Evolutionary conservation across 2,888 invertebrate species (phyloP).

Genomic region (Agriotes lineatus): DNA sequence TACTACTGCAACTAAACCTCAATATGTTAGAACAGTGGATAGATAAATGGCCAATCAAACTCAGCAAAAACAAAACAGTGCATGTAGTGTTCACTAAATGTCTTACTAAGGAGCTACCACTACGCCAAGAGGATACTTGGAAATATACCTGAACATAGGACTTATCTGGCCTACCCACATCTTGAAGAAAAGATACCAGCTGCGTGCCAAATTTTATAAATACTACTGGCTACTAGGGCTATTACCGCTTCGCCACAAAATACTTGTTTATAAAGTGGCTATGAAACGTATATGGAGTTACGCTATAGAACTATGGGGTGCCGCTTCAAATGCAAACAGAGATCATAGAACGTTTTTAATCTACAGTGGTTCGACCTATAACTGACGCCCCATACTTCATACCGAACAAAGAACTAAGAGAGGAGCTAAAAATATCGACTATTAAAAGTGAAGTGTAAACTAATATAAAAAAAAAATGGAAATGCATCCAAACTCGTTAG

Average conservation of each 20-base stretch:
- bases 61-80: neutral
- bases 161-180: neutral
- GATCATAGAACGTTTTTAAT: neutral
- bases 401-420: neutral
- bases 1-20: neutral
- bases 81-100: neutral
- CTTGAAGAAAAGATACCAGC: neutral
- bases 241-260: neutral
- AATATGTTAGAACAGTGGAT: neutral
- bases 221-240: neutral
- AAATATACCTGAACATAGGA: neutral
- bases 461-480: neutral
- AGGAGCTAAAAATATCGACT: neutral
- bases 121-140: neutral
- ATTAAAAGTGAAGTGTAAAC: neutral
- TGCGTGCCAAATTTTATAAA: too few species aligned
- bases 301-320: neutral
- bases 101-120: neutral
- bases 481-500: neutral
- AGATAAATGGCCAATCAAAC: neutral
- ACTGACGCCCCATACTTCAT: neutral
- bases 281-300: neutral
- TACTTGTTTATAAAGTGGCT: neutral
- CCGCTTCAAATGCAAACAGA: neutral
- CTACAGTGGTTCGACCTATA: neutral